phyloP scores from a whole-genome alignment of 1,140 invertebrate species.

The Caerostris darwini region DNA sequence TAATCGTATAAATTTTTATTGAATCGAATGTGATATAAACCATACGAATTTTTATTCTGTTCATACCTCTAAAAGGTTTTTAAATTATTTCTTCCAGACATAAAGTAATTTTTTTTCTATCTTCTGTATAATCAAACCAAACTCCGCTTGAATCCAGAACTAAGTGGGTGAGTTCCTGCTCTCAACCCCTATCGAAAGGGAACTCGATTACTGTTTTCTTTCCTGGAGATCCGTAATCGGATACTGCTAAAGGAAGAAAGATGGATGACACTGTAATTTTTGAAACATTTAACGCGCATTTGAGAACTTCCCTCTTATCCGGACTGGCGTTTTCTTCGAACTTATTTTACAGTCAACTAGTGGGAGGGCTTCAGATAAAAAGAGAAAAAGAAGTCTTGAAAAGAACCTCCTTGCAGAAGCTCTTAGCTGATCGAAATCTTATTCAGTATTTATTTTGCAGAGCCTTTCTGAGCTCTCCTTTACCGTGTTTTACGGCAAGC shows the following conservation, averaged over 20 bases:
- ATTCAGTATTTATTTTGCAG: slow-evolving; percentile 49
- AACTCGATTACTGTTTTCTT: slow-evolving; percentile 13
- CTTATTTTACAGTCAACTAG: neutral
- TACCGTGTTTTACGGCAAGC: neutral
- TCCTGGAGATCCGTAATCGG: neutral
- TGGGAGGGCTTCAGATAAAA: neutral
- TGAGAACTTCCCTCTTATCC: neutral
- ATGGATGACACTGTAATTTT: slow-evolving; percentile 4
- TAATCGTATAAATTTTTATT: too few relatives aligned
- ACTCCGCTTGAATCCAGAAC: neutral
- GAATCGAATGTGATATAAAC: too few relatives aligned
- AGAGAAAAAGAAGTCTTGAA: neutral
- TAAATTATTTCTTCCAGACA: too few relatives aligned
- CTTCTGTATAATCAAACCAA: neutral
- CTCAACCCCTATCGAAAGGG: neutral
- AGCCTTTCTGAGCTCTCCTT: neutral
- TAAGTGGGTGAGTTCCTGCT: neutral
- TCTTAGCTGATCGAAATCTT: slow-evolving; percentile 64
- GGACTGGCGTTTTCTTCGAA: neutral
- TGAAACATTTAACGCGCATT: neutral
- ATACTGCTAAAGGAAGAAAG: neutral
- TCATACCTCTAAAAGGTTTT: too few relatives aligned
- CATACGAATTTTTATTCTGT: too few relatives aligned
- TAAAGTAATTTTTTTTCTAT: too few relatives aligned
- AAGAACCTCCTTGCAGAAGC: neutral